A percentile compares a stretch with the other conserved stretches of the same genome.
Conservation (phyloP, 2,797 vertebrate genomes). For the Hyperoplus immaculatus region DNA sequence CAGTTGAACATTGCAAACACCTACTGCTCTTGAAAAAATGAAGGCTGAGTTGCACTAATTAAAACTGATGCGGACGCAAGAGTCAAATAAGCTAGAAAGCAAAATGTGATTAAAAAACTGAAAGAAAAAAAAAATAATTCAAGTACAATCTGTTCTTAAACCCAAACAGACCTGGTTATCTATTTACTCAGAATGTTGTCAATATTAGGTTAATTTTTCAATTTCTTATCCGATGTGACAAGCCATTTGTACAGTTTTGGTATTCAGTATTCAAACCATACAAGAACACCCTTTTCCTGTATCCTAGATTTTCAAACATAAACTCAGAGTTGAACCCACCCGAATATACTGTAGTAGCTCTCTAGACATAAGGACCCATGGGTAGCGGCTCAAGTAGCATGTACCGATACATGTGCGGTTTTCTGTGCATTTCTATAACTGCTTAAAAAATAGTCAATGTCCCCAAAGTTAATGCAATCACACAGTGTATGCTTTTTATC, state of each 20-base stretch:
- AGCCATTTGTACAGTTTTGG: not conserved
- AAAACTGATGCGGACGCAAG: slow-evolving; percentile 58
- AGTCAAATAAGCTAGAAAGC: slow-evolving; percentile 28
- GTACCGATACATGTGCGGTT: not conserved
- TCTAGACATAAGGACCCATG: slow-evolving; percentile 29
- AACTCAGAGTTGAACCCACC: not conserved
- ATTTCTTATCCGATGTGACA: not conserved
- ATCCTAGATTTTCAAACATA: not conserved
- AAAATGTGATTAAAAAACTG: slow-evolving; percentile 33
- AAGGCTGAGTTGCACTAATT: slow-evolving; percentile 64
- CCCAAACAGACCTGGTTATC: not conserved
- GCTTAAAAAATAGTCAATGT: slow-evolving; percentile 28
- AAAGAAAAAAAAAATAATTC: not conserved
- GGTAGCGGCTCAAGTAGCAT: slow-evolving; percentile 25
- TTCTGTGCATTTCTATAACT: slow-evolving; percentile 22
- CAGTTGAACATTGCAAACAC: slow-evolving; percentile 72
- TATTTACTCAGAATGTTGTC: not conserved
- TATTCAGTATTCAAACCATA: not conserved
- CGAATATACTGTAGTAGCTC: slow-evolving; percentile 23
- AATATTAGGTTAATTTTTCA: not conserved
- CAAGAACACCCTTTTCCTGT: not conserved
- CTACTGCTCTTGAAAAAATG: slow-evolving; percentile 53
- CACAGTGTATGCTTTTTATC: slow-evolving; percentile 17
- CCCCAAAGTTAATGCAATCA: slow-evolving; percentile 48
- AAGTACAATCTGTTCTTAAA: not conserved